These are phyloP conservation scores for Nanorana parkeri DNA, from an alignment of 2,113 vertebrate genomes.

Conservation along the genomic window DNA sequence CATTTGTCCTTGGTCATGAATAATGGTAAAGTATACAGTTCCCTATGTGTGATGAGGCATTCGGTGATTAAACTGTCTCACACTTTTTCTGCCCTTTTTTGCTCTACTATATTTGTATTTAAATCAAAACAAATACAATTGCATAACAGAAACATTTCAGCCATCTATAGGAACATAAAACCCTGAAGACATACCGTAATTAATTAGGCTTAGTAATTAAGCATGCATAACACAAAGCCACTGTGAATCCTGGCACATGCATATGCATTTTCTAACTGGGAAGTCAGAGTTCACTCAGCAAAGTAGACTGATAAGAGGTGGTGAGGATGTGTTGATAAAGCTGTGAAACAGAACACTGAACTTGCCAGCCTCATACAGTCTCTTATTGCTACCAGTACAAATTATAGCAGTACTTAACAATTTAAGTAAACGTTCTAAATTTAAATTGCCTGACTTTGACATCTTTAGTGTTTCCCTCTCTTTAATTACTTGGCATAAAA, in stretches of 20 bases:
- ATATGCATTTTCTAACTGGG: slow-evolving; percentile 6
- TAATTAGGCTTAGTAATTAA: slow-evolving; percentile 38
- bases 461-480: slow-evolving; percentile 33
- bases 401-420: slow-evolving; percentile 21
- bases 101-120: too few species aligned
- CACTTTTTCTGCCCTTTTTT: too few species aligned
- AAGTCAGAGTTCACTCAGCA: slow-evolving; percentile 25
- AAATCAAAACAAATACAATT: background rate
- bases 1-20: too few species aligned
- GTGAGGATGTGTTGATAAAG: slow-evolving; percentile 12
- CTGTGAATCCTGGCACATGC: slow-evolving; percentile 22
- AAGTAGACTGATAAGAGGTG: background rate
- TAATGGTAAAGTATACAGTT: too few species aligned
- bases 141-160: background rate
- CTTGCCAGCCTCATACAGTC: slow-evolving; percentile 14
- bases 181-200: slow-evolving; percentile 11
- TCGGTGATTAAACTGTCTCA: too few species aligned
- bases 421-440: slow-evolving; percentile 52
- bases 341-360: background rate
- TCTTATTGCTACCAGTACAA: slow-evolving; percentile 9
- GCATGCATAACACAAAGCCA: slow-evolving; percentile 34
- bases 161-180: slow-evolving; percentile 30
- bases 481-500: slow-evolving; percentile 43
- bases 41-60: too few species aligned
- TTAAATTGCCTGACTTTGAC: slow-evolving; percentile 31